These are phyloP conservation scores for Syngnathus scovelli DNA, from an alignment of 2,113 vertebrate genomes.

Conservation along the genomic window DNA sequence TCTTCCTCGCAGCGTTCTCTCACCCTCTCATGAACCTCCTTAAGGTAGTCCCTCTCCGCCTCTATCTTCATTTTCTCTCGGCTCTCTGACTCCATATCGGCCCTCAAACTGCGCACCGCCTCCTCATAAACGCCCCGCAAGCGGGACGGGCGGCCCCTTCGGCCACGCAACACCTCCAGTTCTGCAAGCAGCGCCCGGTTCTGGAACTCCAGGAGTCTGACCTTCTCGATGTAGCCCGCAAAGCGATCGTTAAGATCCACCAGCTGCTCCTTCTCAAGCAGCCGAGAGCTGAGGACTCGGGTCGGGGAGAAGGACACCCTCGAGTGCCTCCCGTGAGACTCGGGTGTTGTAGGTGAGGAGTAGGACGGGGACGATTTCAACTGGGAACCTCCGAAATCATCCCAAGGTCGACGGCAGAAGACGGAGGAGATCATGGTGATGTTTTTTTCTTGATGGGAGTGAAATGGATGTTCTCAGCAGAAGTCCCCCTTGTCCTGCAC, in stretches of 20 bases:
- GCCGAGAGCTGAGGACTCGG: conserved; percentile 70
- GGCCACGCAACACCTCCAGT: conserved; percentile 66
- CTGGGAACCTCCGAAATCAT: conserved; percentile 58
- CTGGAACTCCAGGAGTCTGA: conserved; percentile 74
- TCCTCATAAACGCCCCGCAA: conserved; percentile 71
- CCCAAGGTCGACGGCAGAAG: conserved; percentile 63
- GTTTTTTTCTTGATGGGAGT: conserved; percentile 56
- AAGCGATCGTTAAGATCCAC: conserved; percentile 79
- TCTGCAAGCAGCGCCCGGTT: conserved; percentile 69
- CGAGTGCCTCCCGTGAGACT: conserved; percentile 48
- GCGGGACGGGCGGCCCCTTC: conserved; percentile 67
- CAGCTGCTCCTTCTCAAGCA: conserved; percentile 76
- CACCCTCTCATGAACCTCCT: conserved; percentile 57
- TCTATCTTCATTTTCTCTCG: conserved; percentile 70
- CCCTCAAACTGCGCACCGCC: conserved; percentile 66
- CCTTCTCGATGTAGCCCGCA: conserved; percentile 77
- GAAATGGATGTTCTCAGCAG: conserved; percentile 59
- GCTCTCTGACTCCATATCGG: conserved; percentile 68
- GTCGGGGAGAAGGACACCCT: conserved; percentile 53
- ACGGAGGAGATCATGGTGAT: conserved; percentile 70
- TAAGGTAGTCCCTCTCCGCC: conserved; percentile 65
- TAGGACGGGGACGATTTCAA: conserved; percentile 51
- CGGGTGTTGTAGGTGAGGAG: conserved; percentile 48
- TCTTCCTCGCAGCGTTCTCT: conserved; percentile 70
- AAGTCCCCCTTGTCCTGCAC: conserved; percentile 81